Evolutionary conservation across 2,888 invertebrate species (phyloP).

Genomic region (Trissoscelio sp.): DNA sequence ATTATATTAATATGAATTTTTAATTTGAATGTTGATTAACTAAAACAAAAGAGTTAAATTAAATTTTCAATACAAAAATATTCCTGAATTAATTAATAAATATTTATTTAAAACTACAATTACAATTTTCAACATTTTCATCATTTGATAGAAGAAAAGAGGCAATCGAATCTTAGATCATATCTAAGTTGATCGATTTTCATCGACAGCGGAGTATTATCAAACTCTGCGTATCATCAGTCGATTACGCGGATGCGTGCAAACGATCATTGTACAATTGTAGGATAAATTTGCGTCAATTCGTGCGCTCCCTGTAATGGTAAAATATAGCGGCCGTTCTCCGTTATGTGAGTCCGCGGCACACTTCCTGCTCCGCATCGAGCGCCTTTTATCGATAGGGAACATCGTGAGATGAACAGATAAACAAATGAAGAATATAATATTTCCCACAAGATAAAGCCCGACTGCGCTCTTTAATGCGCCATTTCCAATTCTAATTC

Average conservation of each 20-base stretch:
- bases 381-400: slow-evolving; percentile 62
- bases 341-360: slow-evolving; percentile 58
- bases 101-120: too few species aligned
- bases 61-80: too few species aligned
- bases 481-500: slow-evolving; percentile 65
- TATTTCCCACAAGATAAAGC: slow-evolving; percentile 66
- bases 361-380: slow-evolving; percentile 62
- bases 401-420: slow-evolving; percentile 60
- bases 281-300: slow-evolving; percentile 72
- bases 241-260: slow-evolving; percentile 47
- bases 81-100: too few species aligned
- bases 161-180: too few species aligned
- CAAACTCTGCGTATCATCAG: slow-evolving; percentile 12
- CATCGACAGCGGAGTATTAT: background rate
- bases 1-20: too few species aligned
- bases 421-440: slow-evolving; percentile 66
- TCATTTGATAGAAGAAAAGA: background rate
- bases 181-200: background rate
- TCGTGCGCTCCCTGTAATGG: slow-evolving; percentile 66
- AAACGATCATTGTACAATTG: slow-evolving; percentile 45
- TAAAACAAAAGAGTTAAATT: too few species aligned
- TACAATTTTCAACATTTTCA: too few species aligned
- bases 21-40: too few species aligned
- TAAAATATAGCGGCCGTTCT: slow-evolving; percentile 51
- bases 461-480: slow-evolving; percentile 27